phyloP scores from a whole-genome alignment of 2,888 invertebrate genomes.

The Boloria euphrosyne region DNA sequence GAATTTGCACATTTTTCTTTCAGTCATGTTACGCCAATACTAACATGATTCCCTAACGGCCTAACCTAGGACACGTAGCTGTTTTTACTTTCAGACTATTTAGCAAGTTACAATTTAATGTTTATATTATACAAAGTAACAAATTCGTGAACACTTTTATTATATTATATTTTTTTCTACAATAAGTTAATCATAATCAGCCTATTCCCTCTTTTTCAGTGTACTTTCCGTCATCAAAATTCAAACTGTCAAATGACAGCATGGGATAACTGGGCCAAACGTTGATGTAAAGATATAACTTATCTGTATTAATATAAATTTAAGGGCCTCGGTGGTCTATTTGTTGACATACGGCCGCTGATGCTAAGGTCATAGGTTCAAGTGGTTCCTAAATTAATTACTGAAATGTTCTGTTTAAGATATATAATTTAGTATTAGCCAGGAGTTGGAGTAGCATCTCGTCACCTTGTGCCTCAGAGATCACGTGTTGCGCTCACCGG shows the following conservation, averaged over 20 bases:
- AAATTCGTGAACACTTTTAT: conserved; percentile 33
- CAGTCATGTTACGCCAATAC: conserved; percentile 80
- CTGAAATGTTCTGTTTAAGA: too few relatives aligned
- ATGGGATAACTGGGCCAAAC: conserved; percentile 46
- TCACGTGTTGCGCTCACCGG: too few relatives aligned
- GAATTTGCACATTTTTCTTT: conserved; percentile 82
- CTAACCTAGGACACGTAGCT: conserved; percentile 81
- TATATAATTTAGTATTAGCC: too few relatives aligned
- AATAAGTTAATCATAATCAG: conserved; percentile 63
- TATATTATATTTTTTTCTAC: conserved; percentile 47
- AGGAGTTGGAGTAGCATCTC: too few relatives aligned
- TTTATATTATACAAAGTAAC: conserved; percentile 31
- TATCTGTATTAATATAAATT: not conserved
- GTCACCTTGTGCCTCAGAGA: too few relatives aligned
- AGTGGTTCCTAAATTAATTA: too few relatives aligned
- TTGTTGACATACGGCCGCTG: too few relatives aligned
- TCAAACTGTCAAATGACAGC: conserved; percentile 79
- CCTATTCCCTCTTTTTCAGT: conserved; percentile 78
- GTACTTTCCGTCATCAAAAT: conserved; percentile 81
- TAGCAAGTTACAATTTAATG: conserved; percentile 45
- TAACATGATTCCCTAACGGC: conserved; percentile 80
- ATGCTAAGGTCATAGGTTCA: too few relatives aligned
- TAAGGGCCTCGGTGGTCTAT: too few relatives aligned
- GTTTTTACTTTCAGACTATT: conserved; percentile 59
- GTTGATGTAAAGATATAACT: conserved; percentile 8